These are phyloP conservation scores for Clarias pachynema DNA, from an alignment of 2,797 vertebrate species.

Conservation along the genomic window DNA sequence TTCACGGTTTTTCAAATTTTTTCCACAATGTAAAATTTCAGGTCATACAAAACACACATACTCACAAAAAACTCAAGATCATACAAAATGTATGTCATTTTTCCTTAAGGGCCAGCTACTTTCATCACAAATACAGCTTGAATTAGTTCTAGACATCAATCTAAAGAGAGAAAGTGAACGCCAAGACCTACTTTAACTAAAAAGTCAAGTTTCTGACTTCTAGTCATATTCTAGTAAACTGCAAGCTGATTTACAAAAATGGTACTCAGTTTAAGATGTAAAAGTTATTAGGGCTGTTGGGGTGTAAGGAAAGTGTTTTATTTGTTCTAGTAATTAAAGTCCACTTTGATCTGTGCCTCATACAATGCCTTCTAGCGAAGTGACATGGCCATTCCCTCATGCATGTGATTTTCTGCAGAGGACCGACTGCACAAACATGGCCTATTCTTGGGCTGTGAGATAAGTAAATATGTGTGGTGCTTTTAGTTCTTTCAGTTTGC, in stretches of 20 bases:
- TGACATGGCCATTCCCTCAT: slow-evolving; percentile 17
- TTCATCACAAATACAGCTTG: slow-evolving; percentile 24
- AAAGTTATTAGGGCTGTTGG: not conserved
- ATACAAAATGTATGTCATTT: not conserved
- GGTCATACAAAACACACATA: not conserved
- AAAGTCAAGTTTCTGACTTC: slow-evolving; percentile 29
- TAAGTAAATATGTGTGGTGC: slow-evolving; percentile 74
- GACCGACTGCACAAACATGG: slow-evolving; percentile 39
- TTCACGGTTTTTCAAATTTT: not conserved
- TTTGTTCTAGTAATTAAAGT: slow-evolving; percentile 40
- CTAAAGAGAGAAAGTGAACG: not conserved
- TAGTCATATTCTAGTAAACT: slow-evolving; percentile 1
- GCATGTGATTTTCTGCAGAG: slow-evolving; percentile 28
- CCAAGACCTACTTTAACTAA: not conserved
- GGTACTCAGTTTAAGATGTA: not conserved
- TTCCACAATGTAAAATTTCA: not conserved
- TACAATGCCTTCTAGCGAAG: not conserved
- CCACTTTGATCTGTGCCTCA: slow-evolving; percentile 30
- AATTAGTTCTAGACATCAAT: slow-evolving; percentile 14
- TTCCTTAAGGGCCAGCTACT: not conserved
- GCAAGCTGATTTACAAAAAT: not conserved
- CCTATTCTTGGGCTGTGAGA: slow-evolving; percentile 70
- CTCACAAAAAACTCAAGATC: not conserved
- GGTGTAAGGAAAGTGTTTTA: not conserved
- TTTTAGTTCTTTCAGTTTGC: slow-evolving; percentile 65